These are phyloP conservation scores for Lysandra coridon DNA, from an alignment of 2,888 invertebrate genomes.

Conservation along the genomic window DNA sequence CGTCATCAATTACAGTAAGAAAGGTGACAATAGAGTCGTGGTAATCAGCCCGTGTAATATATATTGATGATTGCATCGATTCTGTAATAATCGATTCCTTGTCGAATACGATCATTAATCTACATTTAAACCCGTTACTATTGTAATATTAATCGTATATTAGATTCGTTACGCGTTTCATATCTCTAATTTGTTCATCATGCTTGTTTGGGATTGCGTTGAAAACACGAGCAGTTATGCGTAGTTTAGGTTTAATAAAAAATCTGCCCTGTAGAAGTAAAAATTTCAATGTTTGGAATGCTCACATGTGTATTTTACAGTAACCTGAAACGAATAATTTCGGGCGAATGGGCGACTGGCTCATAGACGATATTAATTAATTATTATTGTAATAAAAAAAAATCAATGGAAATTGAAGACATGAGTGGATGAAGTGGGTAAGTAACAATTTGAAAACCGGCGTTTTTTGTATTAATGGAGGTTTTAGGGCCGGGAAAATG, in stretches of 20 bases:
- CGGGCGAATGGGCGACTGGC: too few relatives aligned
- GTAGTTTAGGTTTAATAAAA: background rate
- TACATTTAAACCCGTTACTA: slow-evolving; percentile 50
- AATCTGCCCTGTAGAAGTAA: too few relatives aligned
- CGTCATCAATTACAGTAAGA: slow-evolving; percentile 24
- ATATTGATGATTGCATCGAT: slow-evolving; percentile 66
- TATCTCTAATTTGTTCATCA: slow-evolving; percentile 4
- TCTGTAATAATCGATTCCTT: slow-evolving; percentile 41
- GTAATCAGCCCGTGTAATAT: slow-evolving; percentile 62
- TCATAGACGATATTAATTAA: too few relatives aligned
- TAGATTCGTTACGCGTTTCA: slow-evolving; percentile 36
- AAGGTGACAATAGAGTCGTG: slow-evolving; percentile 29
- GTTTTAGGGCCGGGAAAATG: too few relatives aligned
- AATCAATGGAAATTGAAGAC: too few relatives aligned
- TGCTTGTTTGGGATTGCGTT: background rate
- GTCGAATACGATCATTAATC: slow-evolving; percentile 52
- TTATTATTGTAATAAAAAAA: too few relatives aligned
- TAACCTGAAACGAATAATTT: background rate
- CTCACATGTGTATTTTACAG: background rate
- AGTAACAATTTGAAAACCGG: too few relatives aligned
- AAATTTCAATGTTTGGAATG: too few relatives aligned
- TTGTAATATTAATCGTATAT: slow-evolving; percentile 32
- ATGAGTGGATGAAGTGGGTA: too few relatives aligned
- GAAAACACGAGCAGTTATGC: background rate
- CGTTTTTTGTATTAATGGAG: too few relatives aligned